Base-by-base conservation (phyloP, 1,140 invertebrate species). In the Bombus cullumanus region DNA sequence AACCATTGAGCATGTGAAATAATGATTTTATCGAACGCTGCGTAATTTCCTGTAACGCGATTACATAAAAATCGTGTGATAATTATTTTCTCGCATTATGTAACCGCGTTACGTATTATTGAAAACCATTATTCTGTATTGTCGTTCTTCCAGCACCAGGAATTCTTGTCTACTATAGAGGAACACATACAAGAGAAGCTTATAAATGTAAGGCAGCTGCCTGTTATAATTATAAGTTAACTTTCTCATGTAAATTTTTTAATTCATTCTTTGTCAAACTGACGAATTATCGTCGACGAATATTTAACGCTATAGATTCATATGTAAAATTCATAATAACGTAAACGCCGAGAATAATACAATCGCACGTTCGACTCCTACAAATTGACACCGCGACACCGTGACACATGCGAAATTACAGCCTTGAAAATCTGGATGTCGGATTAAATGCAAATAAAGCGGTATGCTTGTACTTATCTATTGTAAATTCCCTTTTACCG, bases 371-470 rank as follows among this genome's bases (percentile, higher is more conserved):
- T 28, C 41, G 62, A 66, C 9, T 66, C 75, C 28, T 41, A 66
- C 75, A 76, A 66, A 76, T 83, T 74, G 74, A 39, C 28, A 39
- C 62, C 3, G 12, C 18, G 22, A 25, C 37, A 25, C 57, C 25
- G 22, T 28, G 57, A 25, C 57, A 41, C 47, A 43, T 80, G 64
- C 37, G 47, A 83, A 89, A 86, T 83, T 86, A 83, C 62, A 83
- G 77, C 59, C 47, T 64, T 68, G 47, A 37, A 77, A 75, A 68
- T 47, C 25, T 34, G 18, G 53, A 53, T 53, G 77, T n/a, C 37
- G 77, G 77, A 90, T 88, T 86, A 84, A 88, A 90, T 87, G 88
- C 88, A 88, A 90, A 90, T 86, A 79, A 68, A 85, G 37, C 53
- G 31, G 8, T 22, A 57, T 53, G 59, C 57, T 82, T 88, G 75